Conservation (phyloP, 2,797 vertebrate species). For the Naso thynnoides region DNA sequence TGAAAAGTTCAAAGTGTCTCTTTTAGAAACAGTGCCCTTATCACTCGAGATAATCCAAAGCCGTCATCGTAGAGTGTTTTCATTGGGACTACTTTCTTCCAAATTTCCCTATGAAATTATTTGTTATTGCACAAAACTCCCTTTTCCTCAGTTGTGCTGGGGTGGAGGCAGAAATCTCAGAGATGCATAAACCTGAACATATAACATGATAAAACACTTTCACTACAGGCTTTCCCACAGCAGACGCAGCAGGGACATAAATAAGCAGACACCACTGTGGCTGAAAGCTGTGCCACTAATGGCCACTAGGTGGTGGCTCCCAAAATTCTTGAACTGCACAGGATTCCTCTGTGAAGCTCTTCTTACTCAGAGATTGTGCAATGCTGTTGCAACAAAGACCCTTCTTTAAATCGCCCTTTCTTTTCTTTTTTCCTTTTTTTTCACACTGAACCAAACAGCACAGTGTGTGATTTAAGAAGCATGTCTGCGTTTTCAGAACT, state of each 20-base stretch:
- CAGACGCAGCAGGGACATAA: not conserved
- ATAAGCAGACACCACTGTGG: not conserved
- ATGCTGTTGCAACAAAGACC: too few species aligned
- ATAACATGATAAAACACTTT: not conserved
- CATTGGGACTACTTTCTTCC: not conserved
- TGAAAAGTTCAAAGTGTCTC: not conserved
- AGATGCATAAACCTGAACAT: not conserved
- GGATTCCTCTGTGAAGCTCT: not conserved
- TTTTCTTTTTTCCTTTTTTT: too few species aligned
- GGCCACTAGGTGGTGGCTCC: constrained; percentile 48
- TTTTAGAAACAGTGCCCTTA: not conserved
- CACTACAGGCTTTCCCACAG: not conserved
- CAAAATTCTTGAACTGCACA: constrained; percentile 7
- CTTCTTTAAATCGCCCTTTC: too few species aligned
- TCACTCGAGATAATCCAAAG: not conserved
- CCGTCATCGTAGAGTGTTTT: not conserved
- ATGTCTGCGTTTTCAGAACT: too few species aligned
- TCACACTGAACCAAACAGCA: too few species aligned
- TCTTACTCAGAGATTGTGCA: too few species aligned
- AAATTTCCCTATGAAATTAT: too few species aligned
- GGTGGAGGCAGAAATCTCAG: not conserved
- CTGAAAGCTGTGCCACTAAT: not conserved
- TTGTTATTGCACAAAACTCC: not conserved
- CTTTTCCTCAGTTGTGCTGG: not conserved
- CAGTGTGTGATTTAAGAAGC: too few species aligned